Evolutionary conservation across 1,140 invertebrate genomes (phyloP), one percentile per base, ranked within the genome.

Genomic region (Polypedilum pembai): DNA sequence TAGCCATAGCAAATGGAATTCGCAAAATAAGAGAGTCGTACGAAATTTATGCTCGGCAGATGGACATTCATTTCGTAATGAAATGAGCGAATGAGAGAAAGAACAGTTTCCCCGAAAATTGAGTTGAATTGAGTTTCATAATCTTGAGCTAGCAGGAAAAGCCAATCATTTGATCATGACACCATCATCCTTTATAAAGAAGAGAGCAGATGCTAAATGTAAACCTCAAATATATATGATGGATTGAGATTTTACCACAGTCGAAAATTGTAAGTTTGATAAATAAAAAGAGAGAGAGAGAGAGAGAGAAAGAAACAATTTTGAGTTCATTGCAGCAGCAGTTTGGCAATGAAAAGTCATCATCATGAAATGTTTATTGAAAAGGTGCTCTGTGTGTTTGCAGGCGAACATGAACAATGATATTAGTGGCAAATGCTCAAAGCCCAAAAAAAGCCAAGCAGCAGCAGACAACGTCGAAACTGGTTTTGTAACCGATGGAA

Each of bases 141-240:
- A 33, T 33, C 5, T 33, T 33, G 24, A 33, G 24, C 24, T 33
- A 21, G 65, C 65, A 69, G 65, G 65, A 69, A 69, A 21, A 69
- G 20, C 17, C 20, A 69, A 69, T 69, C 65, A 69, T 69, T 21
- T 69, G 65, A 69, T 69, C 65, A 69, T 69, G 65, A 69, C 65
- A 69, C 65, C 17, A 21, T 18, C 17, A 69, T 33, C 24, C 24
- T 56, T 56, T 56, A 56, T 56, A n/a, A n/a, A n/a, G 45, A n/a
- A 56, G 12, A 15, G 45, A 56, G 45, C 45, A 56, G 45, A 56
- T 56, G 45, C 45, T 56, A n/a, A 56, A 12, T 56, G 45, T 56
- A 12, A 3, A 15, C 45, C 45, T 56, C 45, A 56, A 56, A n/a
- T 56, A 56, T 56, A n/a, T n/a, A n/a, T 12, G 45, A 56, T 56